Conservation (phyloP, 2,797 vertebrate genomes). For the Epinephelus awoara region DNA sequence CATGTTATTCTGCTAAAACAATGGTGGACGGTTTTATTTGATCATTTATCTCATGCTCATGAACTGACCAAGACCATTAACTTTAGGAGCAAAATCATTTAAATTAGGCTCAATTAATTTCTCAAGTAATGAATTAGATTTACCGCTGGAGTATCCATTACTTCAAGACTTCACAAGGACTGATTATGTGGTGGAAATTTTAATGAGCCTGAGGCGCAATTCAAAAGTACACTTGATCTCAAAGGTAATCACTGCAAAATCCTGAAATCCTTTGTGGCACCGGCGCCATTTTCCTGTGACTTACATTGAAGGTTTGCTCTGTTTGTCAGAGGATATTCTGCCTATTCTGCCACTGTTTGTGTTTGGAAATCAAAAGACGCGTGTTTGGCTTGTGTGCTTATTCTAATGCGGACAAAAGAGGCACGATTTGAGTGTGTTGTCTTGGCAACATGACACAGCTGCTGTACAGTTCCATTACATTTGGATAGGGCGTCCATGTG, state of each 20-base stretch:
- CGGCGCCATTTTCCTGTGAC: slow-evolving; percentile 33
- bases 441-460: slow-evolving; percentile 39
- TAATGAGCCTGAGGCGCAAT: slow-evolving; percentile 56
- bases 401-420: slow-evolving; percentile 15
- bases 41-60: slow-evolving; percentile 62
- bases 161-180: slow-evolving; percentile 41
- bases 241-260: slow-evolving; percentile 51
- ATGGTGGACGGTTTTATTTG: slow-evolving; percentile 30
- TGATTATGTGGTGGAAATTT: slow-evolving; percentile 50
- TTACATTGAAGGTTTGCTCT: slow-evolving; percentile 13
- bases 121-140: slow-evolving; percentile 54
- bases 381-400: slow-evolving; percentile 19
- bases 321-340: slow-evolving; percentile 24
- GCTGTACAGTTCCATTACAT: slow-evolving; percentile 39
- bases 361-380: slow-evolving; percentile 31
- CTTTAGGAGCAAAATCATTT: slow-evolving; percentile 76
- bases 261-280: slow-evolving; percentile 34
- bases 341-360: slow-evolving; percentile 25
- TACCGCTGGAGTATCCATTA: slow-evolving; percentile 34
- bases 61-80: slow-evolving; percentile 60
- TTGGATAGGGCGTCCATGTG: slow-evolving; percentile 48
- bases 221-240: slow-evolving; percentile 44
- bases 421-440: slow-evolving; percentile 41
- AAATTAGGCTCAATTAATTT: slow-evolving; percentile 51
- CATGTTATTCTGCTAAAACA: slow-evolving; percentile 77